Conservation (phyloP, 2,113 vertebrate genomes). For the Ploceus nigricollis region DNA sequence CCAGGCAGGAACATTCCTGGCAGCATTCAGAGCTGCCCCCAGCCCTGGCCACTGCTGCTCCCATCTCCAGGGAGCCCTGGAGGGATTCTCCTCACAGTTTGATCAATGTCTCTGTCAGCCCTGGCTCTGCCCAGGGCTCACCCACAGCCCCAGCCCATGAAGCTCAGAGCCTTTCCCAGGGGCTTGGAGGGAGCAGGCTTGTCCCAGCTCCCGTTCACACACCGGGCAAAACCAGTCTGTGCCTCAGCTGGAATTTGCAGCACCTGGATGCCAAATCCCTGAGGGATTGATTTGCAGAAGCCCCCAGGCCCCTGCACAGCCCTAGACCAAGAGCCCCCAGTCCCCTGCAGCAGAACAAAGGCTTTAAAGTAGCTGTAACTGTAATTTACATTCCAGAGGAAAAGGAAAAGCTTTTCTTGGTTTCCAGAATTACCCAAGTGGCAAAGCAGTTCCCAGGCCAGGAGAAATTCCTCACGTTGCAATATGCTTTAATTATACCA, state of each 20-base stretch:
- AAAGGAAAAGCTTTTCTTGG: neutral
- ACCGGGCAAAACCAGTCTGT: accelerated
- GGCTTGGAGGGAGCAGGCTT: accelerated
- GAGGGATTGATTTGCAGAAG: neutral
- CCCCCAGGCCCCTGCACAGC: neutral
- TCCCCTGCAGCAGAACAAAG: neutral
- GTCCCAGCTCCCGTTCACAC: neutral
- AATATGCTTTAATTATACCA: conserved; percentile 5
- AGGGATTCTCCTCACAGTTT: neutral
- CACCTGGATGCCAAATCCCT: neutral
- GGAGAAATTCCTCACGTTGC: conserved; percentile 17
- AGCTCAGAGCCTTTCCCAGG: neutral
- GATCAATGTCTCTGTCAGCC: accelerated
- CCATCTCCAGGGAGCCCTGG: neutral
- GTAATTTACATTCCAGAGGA: conserved; percentile 18
- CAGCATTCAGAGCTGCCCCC: neutral
- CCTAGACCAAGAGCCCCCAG: neutral
- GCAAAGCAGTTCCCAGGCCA: conserved; percentile 38
- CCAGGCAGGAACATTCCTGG: neutral
- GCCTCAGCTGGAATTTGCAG: accelerated
- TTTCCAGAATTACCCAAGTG: conserved; percentile 40
- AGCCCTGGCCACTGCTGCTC: neutral
- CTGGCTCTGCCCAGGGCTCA: neutral
- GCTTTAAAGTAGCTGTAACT: neutral
- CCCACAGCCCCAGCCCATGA: accelerated